A percentile compares a stretch with the other conserved stretches of the same genome.
phyloP scores from a whole-genome alignment of 2,797 vertebrate species.

The Todus mexicanus region DNA sequence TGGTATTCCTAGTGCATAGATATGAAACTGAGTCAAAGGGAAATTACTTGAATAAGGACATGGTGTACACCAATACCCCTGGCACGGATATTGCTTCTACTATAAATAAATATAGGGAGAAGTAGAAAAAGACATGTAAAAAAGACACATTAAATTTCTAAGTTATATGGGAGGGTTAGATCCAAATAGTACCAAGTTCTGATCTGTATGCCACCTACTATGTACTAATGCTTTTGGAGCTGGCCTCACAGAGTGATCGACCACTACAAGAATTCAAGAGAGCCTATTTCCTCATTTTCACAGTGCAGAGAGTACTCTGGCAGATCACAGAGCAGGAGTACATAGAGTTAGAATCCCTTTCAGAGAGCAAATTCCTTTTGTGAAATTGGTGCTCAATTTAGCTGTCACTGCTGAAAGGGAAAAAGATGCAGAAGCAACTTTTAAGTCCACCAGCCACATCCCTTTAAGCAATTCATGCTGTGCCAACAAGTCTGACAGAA shows the following conservation, averaged over 20 bases:
- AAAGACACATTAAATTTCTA: neutral
- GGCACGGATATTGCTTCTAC: neutral
- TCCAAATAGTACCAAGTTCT: neutral
- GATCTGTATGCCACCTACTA: neutral
- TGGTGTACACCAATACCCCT: neutral
- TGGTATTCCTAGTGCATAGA: neutral
- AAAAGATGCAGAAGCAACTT: constrained; percentile 47
- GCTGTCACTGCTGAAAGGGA: constrained; percentile 45
- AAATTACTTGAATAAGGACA: constrained; percentile 1
- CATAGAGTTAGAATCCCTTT: constrained; percentile 44
- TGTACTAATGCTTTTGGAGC: neutral
- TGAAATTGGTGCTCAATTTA: constrained; percentile 64
- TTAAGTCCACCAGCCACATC: constrained; percentile 30
- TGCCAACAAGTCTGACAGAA: constrained; percentile 32
- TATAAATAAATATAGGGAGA: neutral
- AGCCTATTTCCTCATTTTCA: constrained; percentile 32
- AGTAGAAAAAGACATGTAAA: neutral
- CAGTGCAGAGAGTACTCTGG: neutral
- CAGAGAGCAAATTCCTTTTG: constrained; percentile 47
- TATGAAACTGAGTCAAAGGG: neutral
- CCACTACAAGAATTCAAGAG: neutral
- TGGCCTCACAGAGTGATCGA: neutral
- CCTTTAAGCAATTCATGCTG: constrained; percentile 22
- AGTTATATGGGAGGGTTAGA: neutral
- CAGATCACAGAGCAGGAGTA: constrained; percentile 48